These are phyloP conservation scores for Hymenopus coronatus DNA, from an alignment of 2,888 invertebrate species.

Conservation along the genomic window DNA sequence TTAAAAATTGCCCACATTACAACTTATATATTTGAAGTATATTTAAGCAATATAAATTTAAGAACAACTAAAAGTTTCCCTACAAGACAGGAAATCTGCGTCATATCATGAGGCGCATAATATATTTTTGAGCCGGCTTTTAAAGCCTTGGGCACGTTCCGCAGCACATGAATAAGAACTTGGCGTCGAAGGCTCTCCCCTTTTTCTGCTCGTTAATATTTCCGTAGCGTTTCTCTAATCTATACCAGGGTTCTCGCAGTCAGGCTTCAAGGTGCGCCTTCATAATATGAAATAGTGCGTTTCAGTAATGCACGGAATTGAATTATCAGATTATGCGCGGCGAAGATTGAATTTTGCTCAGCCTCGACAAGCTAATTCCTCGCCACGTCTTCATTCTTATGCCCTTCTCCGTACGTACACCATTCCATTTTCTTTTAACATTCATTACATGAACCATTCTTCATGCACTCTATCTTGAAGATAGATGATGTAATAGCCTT, in stretches of 20 bases:
- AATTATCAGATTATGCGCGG: background rate
- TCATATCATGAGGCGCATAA: background rate
- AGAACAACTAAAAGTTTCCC: background rate
- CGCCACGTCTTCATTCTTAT: background rate
- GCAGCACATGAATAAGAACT: background rate
- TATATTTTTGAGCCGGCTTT: background rate
- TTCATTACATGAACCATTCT: background rate
- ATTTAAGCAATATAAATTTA: background rate
- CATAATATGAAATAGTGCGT: background rate
- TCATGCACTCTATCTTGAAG: background rate
- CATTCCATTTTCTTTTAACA: background rate
- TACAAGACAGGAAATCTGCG: background rate
- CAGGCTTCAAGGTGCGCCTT: background rate
- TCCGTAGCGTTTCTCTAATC: background rate
- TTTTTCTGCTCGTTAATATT: background rate
- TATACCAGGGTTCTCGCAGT: background rate
- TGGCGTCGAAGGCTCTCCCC: background rate
- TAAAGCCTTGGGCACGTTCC: background rate
- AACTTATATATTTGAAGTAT: background rate
- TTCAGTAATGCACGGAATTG: background rate
- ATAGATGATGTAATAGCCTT: background rate
- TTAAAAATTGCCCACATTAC: background rate
- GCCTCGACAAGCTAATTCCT: background rate
- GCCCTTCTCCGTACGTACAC: background rate
- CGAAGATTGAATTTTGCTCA: background rate